These are phyloP conservation scores for Lagopus muta DNA, from an alignment of 2,113 vertebrate species.

Conservation along the genomic window DNA sequence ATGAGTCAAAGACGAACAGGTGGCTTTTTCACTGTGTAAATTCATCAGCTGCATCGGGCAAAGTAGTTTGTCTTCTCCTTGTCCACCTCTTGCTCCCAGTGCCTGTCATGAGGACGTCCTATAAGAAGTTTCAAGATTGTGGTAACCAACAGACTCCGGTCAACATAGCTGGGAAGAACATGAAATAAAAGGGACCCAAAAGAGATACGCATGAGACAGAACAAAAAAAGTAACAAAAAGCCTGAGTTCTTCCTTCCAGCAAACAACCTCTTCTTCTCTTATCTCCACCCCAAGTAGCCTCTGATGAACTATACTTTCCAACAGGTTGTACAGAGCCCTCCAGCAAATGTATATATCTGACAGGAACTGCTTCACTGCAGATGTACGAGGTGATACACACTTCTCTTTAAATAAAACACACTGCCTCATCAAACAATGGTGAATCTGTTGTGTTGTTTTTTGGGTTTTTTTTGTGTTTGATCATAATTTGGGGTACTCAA, in stretches of 20 bases:
- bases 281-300: background rate
- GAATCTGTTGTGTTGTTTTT: background rate
- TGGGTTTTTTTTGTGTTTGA: background rate
- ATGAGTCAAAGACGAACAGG: conserved; percentile 45
- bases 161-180: background rate
- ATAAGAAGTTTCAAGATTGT: background rate
- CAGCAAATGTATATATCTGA: background rate
- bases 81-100: background rate
- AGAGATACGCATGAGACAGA: background rate
- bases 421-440: background rate
- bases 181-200: background rate
- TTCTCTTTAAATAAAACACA: background rate
- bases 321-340: background rate
- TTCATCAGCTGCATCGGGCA: background rate
- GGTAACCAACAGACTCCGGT: background rate
- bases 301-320: conserved; percentile 25
- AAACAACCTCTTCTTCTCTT: conserved; percentile 4
- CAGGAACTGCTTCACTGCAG: conserved; percentile 44
- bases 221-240: background rate
- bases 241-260: background rate
- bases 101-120: background rate
- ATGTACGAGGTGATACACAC: background rate
- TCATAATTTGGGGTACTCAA: background rate
- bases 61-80: background rate
- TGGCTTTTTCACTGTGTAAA: background rate